Evolutionary conservation across 2,888 invertebrate genomes (phyloP).

Genomic region (Helobdella robusta): DNA sequence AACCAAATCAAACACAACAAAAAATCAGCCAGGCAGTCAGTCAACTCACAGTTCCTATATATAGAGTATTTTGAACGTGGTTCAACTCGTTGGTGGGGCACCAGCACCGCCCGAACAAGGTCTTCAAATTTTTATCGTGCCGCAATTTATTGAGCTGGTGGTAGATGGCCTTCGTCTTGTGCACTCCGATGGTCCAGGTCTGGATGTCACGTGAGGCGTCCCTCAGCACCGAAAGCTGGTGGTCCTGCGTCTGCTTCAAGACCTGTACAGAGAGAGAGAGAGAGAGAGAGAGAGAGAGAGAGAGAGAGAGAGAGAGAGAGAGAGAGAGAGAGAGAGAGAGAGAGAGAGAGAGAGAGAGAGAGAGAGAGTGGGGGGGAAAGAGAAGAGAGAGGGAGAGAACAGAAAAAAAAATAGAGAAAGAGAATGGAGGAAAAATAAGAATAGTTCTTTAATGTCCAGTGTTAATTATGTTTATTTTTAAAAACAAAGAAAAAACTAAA

Average conservation of each 20-base stretch:
- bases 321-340: not conserved
- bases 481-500: not conserved
- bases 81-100: constrained; percentile 81
- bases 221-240: constrained; percentile 86
- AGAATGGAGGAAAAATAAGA: not conserved
- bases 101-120: constrained; percentile 97
- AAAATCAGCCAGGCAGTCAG: no score
- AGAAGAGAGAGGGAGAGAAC: not conserved
- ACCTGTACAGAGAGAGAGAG: constrained; percentile 36
- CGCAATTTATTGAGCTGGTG: constrained; percentile 95
- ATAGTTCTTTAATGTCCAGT: not conserved
- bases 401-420: not conserved
- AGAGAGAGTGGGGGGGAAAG: not conserved
- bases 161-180: constrained; percentile 97
- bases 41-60: constrained; percentile 72
- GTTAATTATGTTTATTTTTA: no score
- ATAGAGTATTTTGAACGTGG: constrained; percentile 82
- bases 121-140: constrained; percentile 95
- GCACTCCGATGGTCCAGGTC: constrained; percentile 66
- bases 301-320: not conserved
- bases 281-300: not conserved
- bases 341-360: not conserved
- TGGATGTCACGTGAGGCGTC: constrained; percentile 88
- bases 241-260: constrained; percentile 58
- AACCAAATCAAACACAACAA: no score